These are phyloP conservation scores for Chrysopilus asiliformis DNA, from an alignment of 2,888 invertebrate species.

Conservation along the genomic window DNA sequence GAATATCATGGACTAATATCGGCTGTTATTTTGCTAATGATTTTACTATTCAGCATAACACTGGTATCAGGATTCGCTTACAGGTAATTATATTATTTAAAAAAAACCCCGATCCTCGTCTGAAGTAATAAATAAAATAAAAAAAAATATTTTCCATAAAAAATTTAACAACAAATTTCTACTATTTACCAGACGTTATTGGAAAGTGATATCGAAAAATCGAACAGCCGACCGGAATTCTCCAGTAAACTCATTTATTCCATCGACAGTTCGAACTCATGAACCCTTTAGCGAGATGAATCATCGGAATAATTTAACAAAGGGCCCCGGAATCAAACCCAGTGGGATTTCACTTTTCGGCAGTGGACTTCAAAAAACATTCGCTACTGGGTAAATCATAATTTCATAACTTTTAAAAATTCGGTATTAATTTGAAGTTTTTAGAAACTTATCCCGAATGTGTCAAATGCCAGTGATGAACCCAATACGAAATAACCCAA, in stretches of 20 bases:
- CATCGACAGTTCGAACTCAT: conserved; percentile 37
- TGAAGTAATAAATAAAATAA: too few relatives aligned
- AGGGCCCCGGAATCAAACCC: conserved; percentile 20
- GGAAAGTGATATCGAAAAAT: conserved; percentile 65
- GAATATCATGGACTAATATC: conserved; percentile 78
- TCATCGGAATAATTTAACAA: conserved; percentile 18
- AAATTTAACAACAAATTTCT: too few relatives aligned
- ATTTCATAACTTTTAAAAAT: conserved; percentile 1
- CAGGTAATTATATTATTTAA: conserved; percentile 43
- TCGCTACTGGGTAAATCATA: conserved; percentile 45
- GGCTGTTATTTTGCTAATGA: conserved; percentile 60
- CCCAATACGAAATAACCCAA: conserved; percentile 38
- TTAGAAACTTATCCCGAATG: conserved; percentile 36
- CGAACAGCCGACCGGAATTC: conserved; percentile 39
- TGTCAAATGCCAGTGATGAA: conserved; percentile 38
- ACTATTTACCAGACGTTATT: conserved; percentile 68
- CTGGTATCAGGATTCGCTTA: conserved; percentile 63
- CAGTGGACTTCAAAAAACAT: conserved; percentile 54
- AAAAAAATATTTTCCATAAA: too few relatives aligned
- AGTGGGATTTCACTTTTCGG: conserved; percentile 47
- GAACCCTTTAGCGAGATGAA: conserved; percentile 34
- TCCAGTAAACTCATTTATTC: conserved; percentile 32
- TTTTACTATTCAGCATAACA: conserved; percentile 58
- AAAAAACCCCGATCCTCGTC: too few relatives aligned
- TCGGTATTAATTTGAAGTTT: neutral